phyloP scores from a whole-genome alignment of 1,140 invertebrate species.

The Cotesia vestalis region DNA sequence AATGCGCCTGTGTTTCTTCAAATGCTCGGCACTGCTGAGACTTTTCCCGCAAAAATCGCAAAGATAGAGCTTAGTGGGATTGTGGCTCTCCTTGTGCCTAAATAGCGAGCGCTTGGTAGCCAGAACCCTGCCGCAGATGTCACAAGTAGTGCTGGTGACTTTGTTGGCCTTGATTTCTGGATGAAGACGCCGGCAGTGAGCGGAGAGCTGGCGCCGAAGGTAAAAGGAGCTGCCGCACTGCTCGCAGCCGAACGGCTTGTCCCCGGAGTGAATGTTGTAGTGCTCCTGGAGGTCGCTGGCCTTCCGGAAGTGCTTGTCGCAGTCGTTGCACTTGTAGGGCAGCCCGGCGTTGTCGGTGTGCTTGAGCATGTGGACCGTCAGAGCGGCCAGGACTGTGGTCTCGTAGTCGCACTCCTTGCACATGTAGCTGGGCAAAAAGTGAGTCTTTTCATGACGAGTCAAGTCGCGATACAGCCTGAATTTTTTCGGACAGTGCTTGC shows the following conservation, averaged over 20 bases:
- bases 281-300: slow-evolving; percentile 62
- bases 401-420: slow-evolving; percentile 64
- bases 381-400: slow-evolving; percentile 57
- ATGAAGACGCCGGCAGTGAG: slow-evolving; percentile 57
- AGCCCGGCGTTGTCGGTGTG: slow-evolving; percentile 61
- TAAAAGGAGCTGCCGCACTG: slow-evolving; percentile 69
- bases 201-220: slow-evolving; percentile 56
- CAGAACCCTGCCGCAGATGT: slow-evolving; percentile 63
- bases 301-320: slow-evolving; percentile 71
- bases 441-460: slow-evolving; percentile 63
- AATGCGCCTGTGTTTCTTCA: slow-evolving; percentile 76
- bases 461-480: slow-evolving; percentile 60
- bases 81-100: slow-evolving; percentile 71
- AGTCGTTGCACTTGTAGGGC: slow-evolving; percentile 72
- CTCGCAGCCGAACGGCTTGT: slow-evolving; percentile 69
- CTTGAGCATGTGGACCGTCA: slow-evolving; percentile 59
- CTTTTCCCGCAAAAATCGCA: slow-evolving; percentile 83
- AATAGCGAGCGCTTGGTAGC: slow-evolving; percentile 65
- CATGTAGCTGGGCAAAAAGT: slow-evolving; percentile 58
- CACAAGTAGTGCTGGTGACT: slow-evolving; percentile 61
- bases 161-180: slow-evolving; percentile 61
- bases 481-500: slow-evolving; percentile 61
- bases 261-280: slow-evolving; percentile 64
- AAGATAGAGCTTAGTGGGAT: slow-evolving; percentile 70
- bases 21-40: slow-evolving; percentile 74